Base-by-base conservation (phyloP, 2,797 vertebrate genomes). In the Poecilia gillii region DNA sequence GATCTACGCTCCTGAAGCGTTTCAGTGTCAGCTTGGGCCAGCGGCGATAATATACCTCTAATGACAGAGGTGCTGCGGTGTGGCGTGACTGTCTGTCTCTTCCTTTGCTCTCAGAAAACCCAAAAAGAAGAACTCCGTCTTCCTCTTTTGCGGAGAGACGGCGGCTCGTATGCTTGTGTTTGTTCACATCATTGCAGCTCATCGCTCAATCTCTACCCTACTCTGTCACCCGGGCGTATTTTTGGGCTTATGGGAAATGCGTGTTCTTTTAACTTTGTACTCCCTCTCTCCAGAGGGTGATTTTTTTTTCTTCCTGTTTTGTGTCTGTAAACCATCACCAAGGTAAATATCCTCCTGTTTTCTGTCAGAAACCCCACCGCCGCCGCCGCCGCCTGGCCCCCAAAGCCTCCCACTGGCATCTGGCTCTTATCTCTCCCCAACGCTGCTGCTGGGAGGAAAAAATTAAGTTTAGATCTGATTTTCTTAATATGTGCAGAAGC, bases 391-490 rank as follows among this genome's bases (percentile, higher is more conserved):
- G 51, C 51, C 51, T 25, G 20, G 46, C 55, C 71, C 82, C 47
- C 77, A 75, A 62, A 83, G 41, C 81, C 80, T 86, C 89, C 84
- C 8, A 25, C 77, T 79, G 86, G 90, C 93, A 94, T 94, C 93
- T 95, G 93, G 88, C 90, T 88, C 87, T 91, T 85, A 89, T 71
- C 43, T 71, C 20, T 68, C 64, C 64, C 31, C 31, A 62, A 81
- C 81, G 13, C 0, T 25, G n/a, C 83, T 49, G 73, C 80, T 80
- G 85, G 82, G 72, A 36, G 11, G 86, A 49, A 94, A 94, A 95
- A 94, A 95, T 94, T 92, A 92, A 91, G 88, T 94, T 94, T 94
- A 77, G 87, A 91, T 88, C 82, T 3, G 84, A 73, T 80, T 92
- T 85, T 71, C 87, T 93, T 92, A 77, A 89, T 93, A 91, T 55